phyloP scores from a whole-genome alignment of 2,888 invertebrate species.

The Lingula anatina region DNA sequence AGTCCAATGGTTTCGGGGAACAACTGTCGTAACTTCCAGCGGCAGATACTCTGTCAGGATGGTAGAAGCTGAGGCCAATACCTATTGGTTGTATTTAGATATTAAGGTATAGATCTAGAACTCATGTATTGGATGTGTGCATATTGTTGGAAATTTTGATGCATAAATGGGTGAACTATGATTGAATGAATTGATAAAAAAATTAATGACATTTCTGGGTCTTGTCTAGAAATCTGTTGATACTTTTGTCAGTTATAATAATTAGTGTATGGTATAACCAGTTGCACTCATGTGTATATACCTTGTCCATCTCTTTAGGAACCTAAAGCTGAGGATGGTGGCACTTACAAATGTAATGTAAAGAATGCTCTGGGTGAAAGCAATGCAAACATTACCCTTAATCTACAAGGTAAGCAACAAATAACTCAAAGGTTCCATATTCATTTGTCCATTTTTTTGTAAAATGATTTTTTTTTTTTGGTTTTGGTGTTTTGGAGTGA shows the following conservation, averaged over 20 bases:
- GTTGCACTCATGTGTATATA: too few species aligned
- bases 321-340: slow-evolving; percentile 94
- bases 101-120: too few species aligned
- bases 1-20: slow-evolving; percentile 90
- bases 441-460: too few species aligned
- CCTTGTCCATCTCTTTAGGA: slow-evolving; percentile 56
- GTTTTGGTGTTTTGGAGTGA: too few species aligned
- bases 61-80: slow-evolving; percentile 75
- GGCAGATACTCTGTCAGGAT: slow-evolving; percentile 85
- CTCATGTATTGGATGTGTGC: slow-evolving; percentile 7
- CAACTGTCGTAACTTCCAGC: slow-evolving; percentile 64
- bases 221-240: background rate
- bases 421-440: too few species aligned
- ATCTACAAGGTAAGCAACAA: slow-evolving; percentile 53
- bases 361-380: slow-evolving; percentile 98
- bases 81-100: slow-evolving; percentile 85
- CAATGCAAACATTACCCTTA: slow-evolving; percentile 99
- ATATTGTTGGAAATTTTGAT: background rate
- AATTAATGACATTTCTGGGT: background rate
- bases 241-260: too few species aligned
- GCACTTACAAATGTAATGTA: slow-evolving; percentile 98
- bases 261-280: too few species aligned
- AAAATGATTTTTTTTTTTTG: too few species aligned
- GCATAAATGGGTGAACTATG: background rate
- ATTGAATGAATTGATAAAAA: too few species aligned